Percentiles rank a stretch among this genome's conserved stretches.
phyloP scores from a whole-genome alignment of 2,797 vertebrate genomes.

The Presbytis comata region DNA sequence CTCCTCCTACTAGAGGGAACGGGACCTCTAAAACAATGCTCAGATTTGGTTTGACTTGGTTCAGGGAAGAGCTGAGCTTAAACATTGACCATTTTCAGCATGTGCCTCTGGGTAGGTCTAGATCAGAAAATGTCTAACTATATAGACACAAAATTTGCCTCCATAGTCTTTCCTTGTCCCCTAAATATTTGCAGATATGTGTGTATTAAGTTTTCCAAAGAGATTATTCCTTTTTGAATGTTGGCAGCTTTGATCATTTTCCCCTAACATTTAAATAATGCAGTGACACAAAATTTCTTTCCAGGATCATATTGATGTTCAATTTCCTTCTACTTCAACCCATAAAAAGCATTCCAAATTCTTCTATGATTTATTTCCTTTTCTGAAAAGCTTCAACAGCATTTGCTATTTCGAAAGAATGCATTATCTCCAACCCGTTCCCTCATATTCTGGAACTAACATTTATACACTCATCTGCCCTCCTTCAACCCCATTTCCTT shows the following conservation, averaged over 20 bases:
- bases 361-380: constrained; percentile 64
- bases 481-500: constrained; percentile 42
- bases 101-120: not conserved
- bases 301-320: constrained; percentile 44
- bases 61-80: not conserved
- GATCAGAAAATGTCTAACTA: not conserved
- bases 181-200: constrained; percentile 9
- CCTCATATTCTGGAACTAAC: constrained; percentile 51
- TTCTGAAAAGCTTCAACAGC: constrained; percentile 37
- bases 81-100: not conserved
- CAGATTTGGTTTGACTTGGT: not conserved
- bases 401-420: constrained; percentile 51
- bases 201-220: constrained; percentile 16
- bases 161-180: not conserved
- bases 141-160: not conserved
- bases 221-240: constrained; percentile 43
- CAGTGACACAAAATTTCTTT: constrained; percentile 36
- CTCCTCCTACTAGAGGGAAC: not conserved
- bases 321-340: constrained; percentile 42
- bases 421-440: constrained; percentile 42
- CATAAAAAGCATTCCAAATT: constrained; percentile 52
- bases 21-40: not conserved
- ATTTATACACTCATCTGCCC: constrained; percentile 2
- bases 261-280: constrained; percentile 39
- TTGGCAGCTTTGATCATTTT: constrained; percentile 44